phyloP scores from a whole-genome alignment of 1,140 invertebrate species.

The Dinoponera quadriceps region DNA sequence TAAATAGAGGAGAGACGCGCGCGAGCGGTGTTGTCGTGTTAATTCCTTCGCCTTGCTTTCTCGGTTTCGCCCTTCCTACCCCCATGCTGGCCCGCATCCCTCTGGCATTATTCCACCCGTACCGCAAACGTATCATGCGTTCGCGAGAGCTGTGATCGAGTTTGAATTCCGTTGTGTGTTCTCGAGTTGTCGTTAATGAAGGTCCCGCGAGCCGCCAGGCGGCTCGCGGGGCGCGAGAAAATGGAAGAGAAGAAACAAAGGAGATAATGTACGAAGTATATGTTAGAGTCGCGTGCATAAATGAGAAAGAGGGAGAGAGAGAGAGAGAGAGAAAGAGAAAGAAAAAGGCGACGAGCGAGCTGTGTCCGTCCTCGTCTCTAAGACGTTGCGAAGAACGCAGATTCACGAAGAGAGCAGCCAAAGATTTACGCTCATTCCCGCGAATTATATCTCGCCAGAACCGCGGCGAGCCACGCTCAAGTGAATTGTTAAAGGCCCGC shows the following conservation, averaged over 20 bases:
- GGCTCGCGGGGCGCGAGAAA: conserved; percentile 53
- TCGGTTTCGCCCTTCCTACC: conserved; percentile 47
- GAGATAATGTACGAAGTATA: conserved; percentile 59
- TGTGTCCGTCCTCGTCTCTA: conserved; percentile 56
- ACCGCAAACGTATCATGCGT: conserved; percentile 65
- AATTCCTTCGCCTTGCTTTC: conserved; percentile 66
- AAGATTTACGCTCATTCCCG: conserved; percentile 67
- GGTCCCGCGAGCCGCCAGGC: conserved; percentile 30
- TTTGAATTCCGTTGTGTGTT: conserved; percentile 71
- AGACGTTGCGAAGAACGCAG: conserved; percentile 48
- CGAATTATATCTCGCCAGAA: conserved; percentile 61
- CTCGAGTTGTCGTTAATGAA: conserved; percentile 69
- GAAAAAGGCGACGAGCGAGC: conserved; percentile 48
- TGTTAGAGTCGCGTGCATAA: conserved; percentile 62
- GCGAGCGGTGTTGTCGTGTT: conserved; percentile 13
- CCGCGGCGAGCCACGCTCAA: conserved; percentile 51
- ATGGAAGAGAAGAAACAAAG: conserved; percentile 19
- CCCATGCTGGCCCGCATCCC: conserved; percentile 29
- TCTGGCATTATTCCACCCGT: conserved; percentile 58
- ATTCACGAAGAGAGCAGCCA: conserved; percentile 65
- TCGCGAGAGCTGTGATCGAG: conserved; percentile 79
- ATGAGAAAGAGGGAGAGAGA: conserved; percentile 22
- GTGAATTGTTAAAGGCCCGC: conserved; percentile 58
- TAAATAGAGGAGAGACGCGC: conserved; percentile 46
- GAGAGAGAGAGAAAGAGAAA: background rate